These are phyloP conservation scores for Elaphurus davidianus DNA, from an alignment of 2,113 vertebrate genomes.

Conservation along the genomic window DNA sequence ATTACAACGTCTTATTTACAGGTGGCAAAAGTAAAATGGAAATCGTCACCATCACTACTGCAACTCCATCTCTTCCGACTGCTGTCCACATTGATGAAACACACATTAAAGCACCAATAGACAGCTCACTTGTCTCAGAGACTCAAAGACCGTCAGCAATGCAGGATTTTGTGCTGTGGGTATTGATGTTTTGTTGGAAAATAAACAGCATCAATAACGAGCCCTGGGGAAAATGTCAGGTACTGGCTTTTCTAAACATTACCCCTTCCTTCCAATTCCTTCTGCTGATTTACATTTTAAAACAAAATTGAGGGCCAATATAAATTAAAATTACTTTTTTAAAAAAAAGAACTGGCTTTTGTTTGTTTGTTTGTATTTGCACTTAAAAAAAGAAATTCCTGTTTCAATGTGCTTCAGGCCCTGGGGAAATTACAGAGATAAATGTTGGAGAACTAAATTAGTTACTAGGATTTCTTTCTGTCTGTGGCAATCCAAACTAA, in stretches of 20 bases:
- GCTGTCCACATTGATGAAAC: background rate
- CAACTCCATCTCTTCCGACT: background rate
- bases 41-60: background rate
- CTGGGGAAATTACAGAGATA: background rate
- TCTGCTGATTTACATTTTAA: background rate
- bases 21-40: background rate
- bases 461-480: background rate
- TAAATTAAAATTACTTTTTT: background rate
- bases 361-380: background rate
- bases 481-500: background rate
- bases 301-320: background rate
- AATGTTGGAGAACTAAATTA: background rate
- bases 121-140: background rate
- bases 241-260: background rate
- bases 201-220: background rate
- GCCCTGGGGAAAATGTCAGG: background rate
- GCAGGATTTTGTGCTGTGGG: background rate
- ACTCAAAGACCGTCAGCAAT: background rate
- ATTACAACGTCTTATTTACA: background rate
- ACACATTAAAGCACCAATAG: fast-evolving
- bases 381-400: background rate
- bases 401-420: background rate
- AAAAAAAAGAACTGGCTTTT: background rate
- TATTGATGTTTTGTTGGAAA: background rate
- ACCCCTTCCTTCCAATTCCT: background rate